phyloP scores from a whole-genome alignment of 30 jellyfish, hydroid and myxozoan species.

The Turritopsis dohrnii region DNA sequence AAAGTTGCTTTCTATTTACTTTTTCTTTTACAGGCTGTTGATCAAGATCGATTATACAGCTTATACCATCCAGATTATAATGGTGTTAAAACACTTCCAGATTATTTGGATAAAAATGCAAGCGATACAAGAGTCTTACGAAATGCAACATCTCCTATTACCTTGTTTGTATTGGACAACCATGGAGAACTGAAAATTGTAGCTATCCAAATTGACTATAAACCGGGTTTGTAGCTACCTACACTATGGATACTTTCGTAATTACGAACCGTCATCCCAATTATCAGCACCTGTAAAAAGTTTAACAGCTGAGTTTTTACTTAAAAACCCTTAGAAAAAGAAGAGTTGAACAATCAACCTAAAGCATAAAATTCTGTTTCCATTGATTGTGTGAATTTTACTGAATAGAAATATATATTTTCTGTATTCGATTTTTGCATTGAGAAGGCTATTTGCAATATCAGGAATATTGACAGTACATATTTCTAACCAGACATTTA shows the following conservation, averaged over 20 bases:
- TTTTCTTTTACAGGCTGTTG: constrained; percentile 44
- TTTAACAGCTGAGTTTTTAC: too few relatives aligned
- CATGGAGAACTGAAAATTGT: constrained; percentile 43
- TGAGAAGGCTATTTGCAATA: too few relatives aligned
- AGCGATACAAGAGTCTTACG: background rate
- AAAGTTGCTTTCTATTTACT: background rate
- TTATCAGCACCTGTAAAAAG: too few relatives aligned
- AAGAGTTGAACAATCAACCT: too few relatives aligned
- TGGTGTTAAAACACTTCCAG: constrained; percentile 22
- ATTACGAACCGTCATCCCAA: background rate
- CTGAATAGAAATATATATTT: too few relatives aligned
- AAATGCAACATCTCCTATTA: constrained; percentile 65
- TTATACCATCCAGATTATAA: constrained; percentile 54
- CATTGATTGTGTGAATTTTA: too few relatives aligned
- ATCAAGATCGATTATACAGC: constrained; percentile 48
- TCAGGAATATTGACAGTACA: too few relatives aligned
- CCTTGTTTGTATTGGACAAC: constrained; percentile 45
- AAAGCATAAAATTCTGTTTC: too few relatives aligned
- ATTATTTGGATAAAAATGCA: constrained; percentile 6
- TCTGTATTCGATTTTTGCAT: too few relatives aligned
- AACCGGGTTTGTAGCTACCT: background rate
- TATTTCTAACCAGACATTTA: too few relatives aligned
- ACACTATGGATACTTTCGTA: background rate
- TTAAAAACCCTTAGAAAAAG: too few relatives aligned
- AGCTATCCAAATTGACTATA: constrained; percentile 75